Base-by-base conservation (phyloP, 2,888 invertebrate species). In the Caenorhabditis plicata region DNA sequence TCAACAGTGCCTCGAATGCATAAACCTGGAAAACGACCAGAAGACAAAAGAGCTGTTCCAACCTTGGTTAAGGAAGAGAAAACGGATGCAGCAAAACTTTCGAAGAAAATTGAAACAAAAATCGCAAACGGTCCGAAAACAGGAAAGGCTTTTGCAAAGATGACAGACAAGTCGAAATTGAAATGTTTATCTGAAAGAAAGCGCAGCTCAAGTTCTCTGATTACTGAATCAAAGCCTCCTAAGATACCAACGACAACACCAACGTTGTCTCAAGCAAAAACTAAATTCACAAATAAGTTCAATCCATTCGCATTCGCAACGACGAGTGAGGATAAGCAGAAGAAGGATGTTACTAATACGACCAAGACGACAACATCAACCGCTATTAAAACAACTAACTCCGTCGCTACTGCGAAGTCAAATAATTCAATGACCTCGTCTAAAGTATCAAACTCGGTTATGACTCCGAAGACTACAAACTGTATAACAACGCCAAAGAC, bases 221-320 rank as follows among this genome's bases (percentile, higher is more conserved):
- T 36, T 9, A 36, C 3, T 13, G 19, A 36, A 36, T 23, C 22
- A 25, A 27, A 27, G 13, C 29, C 7, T 27, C 13, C 13, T 7
- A 27, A 27, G 7, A 13, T 7, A 27, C 29, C 29, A 13, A 27
- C 13, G 9, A 15, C 23, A 8, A 19, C 8, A 36, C 27, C 22
- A 49, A 53, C n/a, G n/a, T n/a, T n/a, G n/a, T n/a, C n/a, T n/a
- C n/a, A 20, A 49, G 19, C 32, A 55, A 44, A n/a, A 22, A 17
- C 29, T 22, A 25, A 41, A 3, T 58, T 36, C 20, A 29, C 22
- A 7, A 52, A 52, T 43, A 19, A 32, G 3, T 58, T 58, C 48
- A 58, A 58, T 15, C 52, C 52, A 9, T 52, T 50, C n/a, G 56
- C 56, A 0, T 33, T n/a, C 17, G 15, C 3, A 4, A 13, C 40